Base-by-base conservation (phyloP, 1,140 invertebrate species). In the Drosophila neocordata region DNA sequence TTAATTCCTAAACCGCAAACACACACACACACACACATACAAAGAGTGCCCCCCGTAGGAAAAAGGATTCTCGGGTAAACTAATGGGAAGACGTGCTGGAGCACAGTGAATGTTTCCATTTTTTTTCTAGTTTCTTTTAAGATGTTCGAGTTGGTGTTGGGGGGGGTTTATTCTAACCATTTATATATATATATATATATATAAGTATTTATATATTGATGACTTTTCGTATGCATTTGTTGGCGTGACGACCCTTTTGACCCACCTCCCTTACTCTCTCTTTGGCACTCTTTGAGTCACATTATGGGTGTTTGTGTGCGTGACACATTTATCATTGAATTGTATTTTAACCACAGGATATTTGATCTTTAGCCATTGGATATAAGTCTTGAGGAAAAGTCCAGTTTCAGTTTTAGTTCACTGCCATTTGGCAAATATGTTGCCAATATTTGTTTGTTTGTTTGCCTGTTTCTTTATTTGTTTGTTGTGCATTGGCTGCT, bases 331-430 rank as follows among this genome's bases (percentile, higher is more conserved):
- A 88, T 88, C 83, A 88, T 71, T 65, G 83, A 88, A 88, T 88
- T 79, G 84, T 76, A 83, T 79, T 88, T 79, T 88, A 88, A 79
- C 83, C 83, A 88, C 83, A 88, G 83, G 83, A 88, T 88, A 88
- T 88, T 88, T 88, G 83, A 88, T 88, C 83, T 83, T 67, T 62
- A 88, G 83, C 83, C 83, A 88, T 88, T 88, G 88, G 84, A 88
- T 72, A 71, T 72, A 71, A 82, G 83, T 77, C 78, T 76, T 73
- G 18, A 48, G 41, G 56, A 68, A 22, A 41, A 34, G 37, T 38
- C 60, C 65, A 74, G 71, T 37, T 56, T 31, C 9, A 24, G 58
- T 48, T 22, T 9, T 12, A 27, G 9, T 27, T 34, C 56, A 51
- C 59, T 75, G 69, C 65, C 67, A 87, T 67, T 74, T 78, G 63